These are phyloP conservation scores for Xestia xanthographa DNA, from an alignment of 2,888 invertebrate species.

Conservation along the genomic window DNA sequence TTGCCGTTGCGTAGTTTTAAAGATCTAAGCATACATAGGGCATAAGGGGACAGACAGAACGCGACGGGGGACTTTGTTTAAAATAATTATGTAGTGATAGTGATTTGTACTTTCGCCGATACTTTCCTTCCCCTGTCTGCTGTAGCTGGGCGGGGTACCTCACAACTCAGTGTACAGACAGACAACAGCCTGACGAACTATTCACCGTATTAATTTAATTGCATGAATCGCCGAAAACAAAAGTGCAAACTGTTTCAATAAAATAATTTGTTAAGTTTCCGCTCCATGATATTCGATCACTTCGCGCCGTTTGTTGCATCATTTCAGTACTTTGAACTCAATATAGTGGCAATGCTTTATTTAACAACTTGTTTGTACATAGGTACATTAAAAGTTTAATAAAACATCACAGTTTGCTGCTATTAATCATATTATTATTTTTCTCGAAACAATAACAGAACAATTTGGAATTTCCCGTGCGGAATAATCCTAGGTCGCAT, in stretches of 20 bases:
- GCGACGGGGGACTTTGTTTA: no score
- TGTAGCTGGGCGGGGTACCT: background rate
- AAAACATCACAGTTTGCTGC: background rate
- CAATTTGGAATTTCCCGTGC: slow-evolving; percentile 14
- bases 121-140: background rate
- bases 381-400: background rate
- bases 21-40: no score
- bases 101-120: background rate
- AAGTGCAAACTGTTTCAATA: background rate
- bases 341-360: background rate
- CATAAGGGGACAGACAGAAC: no score
- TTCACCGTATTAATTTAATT: background rate
- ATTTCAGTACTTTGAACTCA: background rate
- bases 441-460: background rate
- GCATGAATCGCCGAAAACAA: background rate
- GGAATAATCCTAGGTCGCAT: background rate
- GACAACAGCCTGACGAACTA: background rate
- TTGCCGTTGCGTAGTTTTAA: no score
- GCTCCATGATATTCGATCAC: background rate
- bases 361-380: background rate
- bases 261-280: background rate
- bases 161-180: background rate
- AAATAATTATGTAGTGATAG: no score
- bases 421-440: background rate
- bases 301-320: background rate